Conservation (phyloP, 2,797 vertebrate species). For the Neosilurus hyrtlii region DNA sequence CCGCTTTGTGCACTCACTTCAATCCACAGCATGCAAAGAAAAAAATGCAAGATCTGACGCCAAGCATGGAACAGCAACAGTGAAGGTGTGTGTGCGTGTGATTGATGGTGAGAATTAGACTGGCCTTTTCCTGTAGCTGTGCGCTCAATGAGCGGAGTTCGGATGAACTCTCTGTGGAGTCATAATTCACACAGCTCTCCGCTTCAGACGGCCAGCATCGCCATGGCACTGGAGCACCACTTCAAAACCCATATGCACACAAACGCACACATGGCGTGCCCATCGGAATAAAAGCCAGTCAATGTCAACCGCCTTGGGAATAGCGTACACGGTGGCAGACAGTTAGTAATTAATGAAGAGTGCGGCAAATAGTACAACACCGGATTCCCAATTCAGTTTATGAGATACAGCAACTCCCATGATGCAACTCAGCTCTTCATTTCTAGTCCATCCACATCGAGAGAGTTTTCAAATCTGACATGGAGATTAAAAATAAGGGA, state of each 20-base stretch:
- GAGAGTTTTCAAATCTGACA: background rate
- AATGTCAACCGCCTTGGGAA: conserved; percentile 44
- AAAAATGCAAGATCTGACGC: background rate
- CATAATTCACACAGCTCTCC: conserved; percentile 37
- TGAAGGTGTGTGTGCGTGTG: background rate
- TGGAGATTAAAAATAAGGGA: background rate
- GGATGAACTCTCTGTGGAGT: conserved; percentile 24
- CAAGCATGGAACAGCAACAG: conserved; percentile 4
- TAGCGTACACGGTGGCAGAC: conserved; percentile 24
- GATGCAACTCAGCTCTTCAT: background rate
- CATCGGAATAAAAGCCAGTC: conserved; percentile 29
- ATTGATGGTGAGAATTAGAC: conserved; percentile 34
- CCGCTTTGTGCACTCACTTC: conserved; percentile 19
- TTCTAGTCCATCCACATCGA: background rate
- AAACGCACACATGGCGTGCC: conserved; percentile 30
- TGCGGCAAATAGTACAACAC: conserved; percentile 7
- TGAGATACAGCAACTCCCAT: background rate
- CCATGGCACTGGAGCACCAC: conserved; percentile 17
- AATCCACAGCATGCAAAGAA: background rate
- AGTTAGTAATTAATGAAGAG: conserved; percentile 38
- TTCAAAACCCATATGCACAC: conserved; percentile 10
- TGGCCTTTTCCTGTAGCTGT: conserved; percentile 38
- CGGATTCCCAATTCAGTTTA: conserved; percentile 26
- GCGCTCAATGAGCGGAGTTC: conserved; percentile 8
- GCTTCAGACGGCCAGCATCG: conserved; percentile 1